phyloP scores from a whole-genome alignment of 2,797 vertebrate genomes.

The Thaleichthys pacificus region DNA sequence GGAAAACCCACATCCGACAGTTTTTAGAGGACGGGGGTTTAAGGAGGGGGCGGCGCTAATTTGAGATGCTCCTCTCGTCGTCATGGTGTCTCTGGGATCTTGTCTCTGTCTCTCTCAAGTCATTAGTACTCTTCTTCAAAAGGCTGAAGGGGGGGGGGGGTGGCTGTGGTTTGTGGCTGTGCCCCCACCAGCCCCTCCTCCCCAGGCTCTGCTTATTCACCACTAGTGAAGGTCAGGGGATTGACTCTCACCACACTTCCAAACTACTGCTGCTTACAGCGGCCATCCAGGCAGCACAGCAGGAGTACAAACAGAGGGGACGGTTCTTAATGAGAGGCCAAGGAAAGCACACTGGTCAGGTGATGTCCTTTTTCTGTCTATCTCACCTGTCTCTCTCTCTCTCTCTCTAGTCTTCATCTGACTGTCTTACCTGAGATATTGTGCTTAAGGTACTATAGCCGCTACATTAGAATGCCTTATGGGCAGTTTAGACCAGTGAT shows the following conservation, averaged over 20 bases:
- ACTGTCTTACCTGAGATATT: conserved; percentile 28
- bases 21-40: conserved; percentile 50
- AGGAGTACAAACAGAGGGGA: conserved; percentile 34
- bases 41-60: conserved; percentile 57
- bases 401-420: conserved; percentile 56
- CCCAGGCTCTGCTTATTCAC: conserved; percentile 67
- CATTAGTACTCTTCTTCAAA: conserved; percentile 71
- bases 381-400: conserved; percentile 38
- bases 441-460: conserved; percentile 52
- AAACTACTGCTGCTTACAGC: conserved; percentile 49
- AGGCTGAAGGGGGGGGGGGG: conserved; percentile 51
- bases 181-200: conserved; percentile 30
- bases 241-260: conserved; percentile 68
- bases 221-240: conserved; percentile 68
- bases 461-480: conserved; percentile 69
- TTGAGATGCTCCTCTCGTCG: conserved; percentile 52
- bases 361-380: conserved; percentile 31
- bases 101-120: conserved; percentile 59
- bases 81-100: conserved; percentile 55
- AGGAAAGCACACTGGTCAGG: conserved; percentile 49
- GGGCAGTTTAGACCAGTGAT: conserved; percentile 69
- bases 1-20: conserved; percentile 60
- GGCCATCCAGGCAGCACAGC: conserved; percentile 22
- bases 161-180: conserved; percentile 48
- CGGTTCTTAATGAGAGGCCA: conserved; percentile 44